Evolutionary conservation across 2,113 vertebrate genomes (phyloP), one percentile per base, ranked within the genome.

Genomic region (Myocastor coypus): DNA sequence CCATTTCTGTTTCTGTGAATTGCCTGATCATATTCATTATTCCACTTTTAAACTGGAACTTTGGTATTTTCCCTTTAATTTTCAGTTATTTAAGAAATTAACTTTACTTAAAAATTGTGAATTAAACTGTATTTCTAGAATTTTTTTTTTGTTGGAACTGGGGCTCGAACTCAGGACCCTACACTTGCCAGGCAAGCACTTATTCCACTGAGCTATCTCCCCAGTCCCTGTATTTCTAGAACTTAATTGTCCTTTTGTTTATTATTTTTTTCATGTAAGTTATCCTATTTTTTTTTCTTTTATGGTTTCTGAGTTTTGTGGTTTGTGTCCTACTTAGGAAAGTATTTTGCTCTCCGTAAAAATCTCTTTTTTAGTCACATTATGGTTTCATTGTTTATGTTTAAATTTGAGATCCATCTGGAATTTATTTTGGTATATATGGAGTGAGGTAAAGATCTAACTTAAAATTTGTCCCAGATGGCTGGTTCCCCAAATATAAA

Each of bases 371-470:
- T 93, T 20, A 88, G 84, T 66, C 8, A 77, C 37, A 63, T 82
- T 87, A 81, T 88, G 82, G 82, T 88, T 96, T 97, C 61, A 88
- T 92, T 95, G 95, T 97, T 94, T 96, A 90, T 94, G 86, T 96
- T 97, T 96, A 96, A 92, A 95, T 93, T 50, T 59, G 82, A 91
- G 94, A 83, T 92, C 97, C 96, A 96, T 95, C 93, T 97, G 97
- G 92, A 82, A 83, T 97, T 96, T 96, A 95, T 95, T 97, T 96
- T 92, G 92, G 88, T 92, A 42, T 46, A 57, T 92, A 50, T 92
- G 71, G 61, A 85, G 52, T 89, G 94, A 92, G 94, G 92, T 95
- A 92, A 93, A 97, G 63, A 81, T 77, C 34, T 90, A 92, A 93
- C 63, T 96, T 95, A 78, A 95, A 92, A 55, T 28, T n/a, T 40